Evolutionary conservation across 2,888 invertebrate species (phyloP), one percentile per base, ranked within the genome.

Genomic region (Julus scandinavius): DNA sequence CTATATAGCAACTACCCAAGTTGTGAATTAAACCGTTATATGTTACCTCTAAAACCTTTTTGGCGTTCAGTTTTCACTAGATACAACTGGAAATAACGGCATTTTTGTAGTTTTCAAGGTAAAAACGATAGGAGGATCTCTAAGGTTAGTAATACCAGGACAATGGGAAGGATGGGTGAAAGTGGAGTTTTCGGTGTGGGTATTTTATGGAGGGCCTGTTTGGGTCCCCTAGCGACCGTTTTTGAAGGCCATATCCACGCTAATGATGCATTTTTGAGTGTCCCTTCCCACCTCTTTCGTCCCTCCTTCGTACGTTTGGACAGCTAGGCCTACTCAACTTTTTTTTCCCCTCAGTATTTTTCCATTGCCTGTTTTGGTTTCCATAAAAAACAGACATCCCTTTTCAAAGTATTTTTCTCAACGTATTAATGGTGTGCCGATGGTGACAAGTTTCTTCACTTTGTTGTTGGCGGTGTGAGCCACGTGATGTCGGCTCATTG

Each of bases 401-500:
- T 54, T 54, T 54, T 54, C 54, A 54, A 54, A 54, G 15, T 54
- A 54, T 54, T 54, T 11, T 54, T 54, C 54, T 54, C 54, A 54
- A 54, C 54, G 54, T 54, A 54, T 54, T 54, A 54, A 54, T 54
- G 54, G 54, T 54, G 54, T 54, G 54, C 13, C 54, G 54, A 54
- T 54, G 54, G 17, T 54, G 54, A 54, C 54, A 54, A 54, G 54
- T 54, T 54, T 54, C 54, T 54, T 11, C 54, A 54, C 54, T 54
- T 54, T 54, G 54, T 54, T 54, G 54, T 54, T 54, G 54, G 54
- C 54, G 54, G 54, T 54, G 54, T 54, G 54, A 54, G 17, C 13
- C 54, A 54, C 54, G 54, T 54, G 54, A 54, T 54, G 54, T 54
- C 54, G 54, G 54, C 54, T 54, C 54, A 54, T 54, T 54, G 54